Base-by-base conservation (phyloP, 2,113 vertebrate genomes). In the Callithrix jacchus region DNA sequence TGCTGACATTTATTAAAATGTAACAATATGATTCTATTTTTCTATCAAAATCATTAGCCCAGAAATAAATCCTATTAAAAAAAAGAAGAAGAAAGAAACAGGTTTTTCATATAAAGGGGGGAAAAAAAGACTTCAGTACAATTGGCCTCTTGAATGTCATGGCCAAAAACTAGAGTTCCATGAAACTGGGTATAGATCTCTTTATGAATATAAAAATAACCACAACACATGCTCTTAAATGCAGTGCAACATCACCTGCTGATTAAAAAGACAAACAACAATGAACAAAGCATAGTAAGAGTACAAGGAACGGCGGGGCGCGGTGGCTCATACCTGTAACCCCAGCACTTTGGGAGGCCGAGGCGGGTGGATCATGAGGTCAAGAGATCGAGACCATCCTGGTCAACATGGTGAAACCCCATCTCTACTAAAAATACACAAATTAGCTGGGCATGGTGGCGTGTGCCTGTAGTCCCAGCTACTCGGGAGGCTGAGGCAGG, bases 31-130 rank as follows among this genome's bases (percentile, higher is more conserved):
- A 49, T 14, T 42, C 25, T 35, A 27, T 14, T 56, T 88, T 95
- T 95, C 77, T 61, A 52, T 40, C 13, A 77, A 54, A 71, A 85
- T 20, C 47, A 84, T 88, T 35, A 84, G 66, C 20, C 37, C 30
- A 77, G 66, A 93, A 93, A n/a, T 27, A 90, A 40, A 25, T 86
- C 14, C 10, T 35, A 93, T 87, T 74, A 21, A 32, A 17, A 68
- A 52, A 70, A 87, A 21, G 66, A 56, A 68, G 61, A 14, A 54
- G 17, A 66, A 97, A 96, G 49, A 71, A 85, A 86, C 64, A 71
- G 5, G 10, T 35, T 93, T 70, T 45, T 35, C 9, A 47, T 89
- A 30, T 42, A 45, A 30, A 45, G 25, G n/a, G n/a, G n/a, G n/a
- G 68, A 23, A 68, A 58, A 77, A 70, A 27, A 54, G 40, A 64